Evolutionary conservation across 35 echinoderm and acorn worm genomes (phyloP), one percentile per base, ranked within the genome.

Genomic region (Ptychodera flava): DNA sequence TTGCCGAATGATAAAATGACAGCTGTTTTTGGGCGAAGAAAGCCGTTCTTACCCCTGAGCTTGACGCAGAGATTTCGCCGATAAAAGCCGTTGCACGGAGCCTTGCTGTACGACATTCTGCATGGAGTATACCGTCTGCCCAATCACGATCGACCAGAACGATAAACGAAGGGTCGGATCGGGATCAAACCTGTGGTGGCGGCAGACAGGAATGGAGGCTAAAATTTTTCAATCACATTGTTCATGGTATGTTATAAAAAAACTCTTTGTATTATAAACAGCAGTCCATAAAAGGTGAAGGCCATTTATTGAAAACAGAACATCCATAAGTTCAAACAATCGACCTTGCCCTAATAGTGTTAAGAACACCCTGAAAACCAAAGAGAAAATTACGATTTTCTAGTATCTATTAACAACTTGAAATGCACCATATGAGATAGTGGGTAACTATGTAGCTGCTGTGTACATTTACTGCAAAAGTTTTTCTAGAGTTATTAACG

Each of bases 81-180:
- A 35, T 0, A 93, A 78, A 45, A 93, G 78, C 36, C 92, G 85
- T 34, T 93, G 92, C 30, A 93, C 92, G 28, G 92, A 87, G 12
- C 87, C 86, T 36, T 93, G 92, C n/a, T 87, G 84, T 33, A 93
- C 85, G 38, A 22, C 22, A 64, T 84, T 89, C 36, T 87, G 33
- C 35, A 93, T 77, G 6, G 92, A 80, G 79, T 93, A 89, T 34
- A 93, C 29, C 88, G 87, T 89, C 38, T 76, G 82, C 10, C 92
- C 92, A 87, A 93, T 89, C 0, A 89, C 84, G 0, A 90, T 38
- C 16, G 83, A 85, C 0, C 85, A 52, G 76, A 93, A 93, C n/a
- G 92, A 89, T 87, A 93, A 89, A 16, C 92, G 78, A 0, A 81
- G 84, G 0, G 85, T 91, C 30, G 85, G 82, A 53, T 91, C 90